These are phyloP conservation scores for Littorina saxatilis DNA, from an alignment of 1,140 invertebrate species.

Conservation along the genomic window DNA sequence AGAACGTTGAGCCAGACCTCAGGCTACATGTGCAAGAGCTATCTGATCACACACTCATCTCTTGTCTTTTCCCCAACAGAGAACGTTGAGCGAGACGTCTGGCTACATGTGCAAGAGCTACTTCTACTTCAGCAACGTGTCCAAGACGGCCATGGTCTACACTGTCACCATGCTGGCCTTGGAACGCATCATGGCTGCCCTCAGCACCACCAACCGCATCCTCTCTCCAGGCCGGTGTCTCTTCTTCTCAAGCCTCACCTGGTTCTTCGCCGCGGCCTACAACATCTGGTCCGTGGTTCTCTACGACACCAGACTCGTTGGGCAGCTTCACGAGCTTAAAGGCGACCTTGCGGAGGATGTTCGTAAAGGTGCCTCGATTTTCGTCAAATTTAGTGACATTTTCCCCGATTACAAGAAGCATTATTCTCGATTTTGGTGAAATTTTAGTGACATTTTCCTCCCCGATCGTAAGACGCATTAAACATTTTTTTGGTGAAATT, in stretches of 20 bases:
- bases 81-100: slow-evolving; percentile 42
- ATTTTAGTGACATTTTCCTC: no score
- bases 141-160: slow-evolving; percentile 61
- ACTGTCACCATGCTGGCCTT: slow-evolving; percentile 57
- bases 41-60: slow-evolving; percentile 8
- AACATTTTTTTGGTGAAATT: no score
- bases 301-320: slow-evolving; percentile 43
- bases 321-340: background rate
- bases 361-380: no score
- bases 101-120: slow-evolving; percentile 58
- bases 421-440: no score
- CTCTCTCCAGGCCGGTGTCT: slow-evolving; percentile 60
- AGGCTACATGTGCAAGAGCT: slow-evolving; percentile 56
- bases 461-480: no score
- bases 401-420: no score
- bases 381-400: no score
- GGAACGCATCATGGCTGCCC: slow-evolving; percentile 52
- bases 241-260: slow-evolving; percentile 61
- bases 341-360: no score
- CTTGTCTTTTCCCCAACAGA: slow-evolving; percentile 6
- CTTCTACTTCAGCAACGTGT: slow-evolving; percentile 54
- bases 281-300: slow-evolving; percentile 66
- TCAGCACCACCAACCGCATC: slow-evolving; percentile 49
- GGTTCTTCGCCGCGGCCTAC: slow-evolving; percentile 66
- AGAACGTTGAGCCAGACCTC: slow-evolving; percentile 38